A percentile compares a stretch with the other conserved stretches of the same genome.
phyloP scores from a whole-genome alignment of 1,140 invertebrate genomes.

The Tetraneura akinire region DNA sequence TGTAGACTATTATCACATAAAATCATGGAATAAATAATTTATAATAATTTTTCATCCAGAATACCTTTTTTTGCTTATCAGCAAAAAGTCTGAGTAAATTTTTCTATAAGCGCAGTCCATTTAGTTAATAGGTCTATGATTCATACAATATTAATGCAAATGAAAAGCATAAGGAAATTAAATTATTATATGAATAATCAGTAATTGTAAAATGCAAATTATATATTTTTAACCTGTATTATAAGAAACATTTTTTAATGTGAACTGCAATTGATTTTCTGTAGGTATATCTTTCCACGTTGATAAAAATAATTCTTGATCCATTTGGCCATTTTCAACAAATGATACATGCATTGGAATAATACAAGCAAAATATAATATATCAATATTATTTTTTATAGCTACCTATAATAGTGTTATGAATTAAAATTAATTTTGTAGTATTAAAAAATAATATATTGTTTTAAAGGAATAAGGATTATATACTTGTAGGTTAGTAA shows the following conservation, averaged over 20 bases:
- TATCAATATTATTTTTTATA: conserved; percentile 98
- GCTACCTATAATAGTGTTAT: conserved; percentile 73
- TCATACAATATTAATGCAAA: no score
- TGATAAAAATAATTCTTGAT: conserved; percentile 94
- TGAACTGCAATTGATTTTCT: conserved; percentile 82
- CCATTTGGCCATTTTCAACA: conserved; percentile 94
- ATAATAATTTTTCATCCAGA: no score
- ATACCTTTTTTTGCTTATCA: no score
- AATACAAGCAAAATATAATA: conserved; percentile 95
- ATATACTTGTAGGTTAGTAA: conserved; percentile 87
- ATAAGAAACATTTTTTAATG: conserved; percentile 63
- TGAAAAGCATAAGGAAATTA: no score
- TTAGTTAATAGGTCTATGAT: no score
- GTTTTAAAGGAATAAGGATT: no score
- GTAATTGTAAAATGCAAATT: not conserved
- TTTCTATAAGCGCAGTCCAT: no score
- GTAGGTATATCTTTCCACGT: conserved; percentile 99
- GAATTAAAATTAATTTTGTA: conserved; percentile 23
- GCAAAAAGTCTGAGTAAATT: no score
- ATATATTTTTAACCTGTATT: conserved; percentile 62
- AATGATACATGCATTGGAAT: conserved; percentile 94
- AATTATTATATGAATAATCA: no score
- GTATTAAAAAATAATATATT: not conserved
- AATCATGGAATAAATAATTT: no score
- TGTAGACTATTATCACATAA: no score